Percentiles rank a stretch among this genome's conserved stretches.
Evolutionary conservation across 2,113 vertebrate species (phyloP).

Genomic region (Pterophyllum scalare): DNA sequence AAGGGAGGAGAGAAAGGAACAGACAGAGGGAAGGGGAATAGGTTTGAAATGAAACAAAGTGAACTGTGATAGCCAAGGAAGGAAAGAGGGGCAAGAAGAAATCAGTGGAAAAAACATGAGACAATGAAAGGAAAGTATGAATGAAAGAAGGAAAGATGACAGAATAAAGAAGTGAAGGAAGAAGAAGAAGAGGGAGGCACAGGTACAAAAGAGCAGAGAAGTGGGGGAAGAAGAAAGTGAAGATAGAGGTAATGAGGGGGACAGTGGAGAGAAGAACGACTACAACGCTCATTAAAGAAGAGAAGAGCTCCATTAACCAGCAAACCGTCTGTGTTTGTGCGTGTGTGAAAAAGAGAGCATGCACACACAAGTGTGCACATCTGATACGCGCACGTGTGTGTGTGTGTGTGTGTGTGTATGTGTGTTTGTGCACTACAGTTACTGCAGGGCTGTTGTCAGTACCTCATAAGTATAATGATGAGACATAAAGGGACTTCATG

Average conservation of each 20-base stretch:
- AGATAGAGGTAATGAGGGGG: conserved; percentile 70
- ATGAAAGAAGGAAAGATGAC: background rate
- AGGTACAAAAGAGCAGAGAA: conserved; percentile 39
- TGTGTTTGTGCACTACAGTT: conserved; percentile 32
- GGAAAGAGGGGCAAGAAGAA: background rate
- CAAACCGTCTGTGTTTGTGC: conserved; percentile 65
- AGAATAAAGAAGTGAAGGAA: background rate
- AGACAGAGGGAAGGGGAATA: background rate
- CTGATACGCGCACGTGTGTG: conserved; percentile 19
- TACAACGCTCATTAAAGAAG: conserved; percentile 76
- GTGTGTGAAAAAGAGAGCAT: conserved; percentile 20
- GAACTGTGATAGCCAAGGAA: background rate
- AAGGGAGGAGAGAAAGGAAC: background rate
- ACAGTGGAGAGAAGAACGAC: conserved; percentile 66
- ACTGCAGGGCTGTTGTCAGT: conserved; percentile 66
- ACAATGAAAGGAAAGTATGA: background rate
- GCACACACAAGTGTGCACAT: background rate
- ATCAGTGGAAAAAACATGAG: background rate
- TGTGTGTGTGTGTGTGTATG: conserved; percentile 16
- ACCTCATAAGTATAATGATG: conserved; percentile 71
- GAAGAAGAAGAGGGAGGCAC: background rate
- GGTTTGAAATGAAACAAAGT: background rate
- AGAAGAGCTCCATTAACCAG: conserved; percentile 76
- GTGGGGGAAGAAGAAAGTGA: conserved; percentile 11
- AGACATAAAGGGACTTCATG: conserved; percentile 58